Evolutionary conservation across 2,797 vertebrate species (phyloP).

Genomic region (Loris lydekkerianus): DNA sequence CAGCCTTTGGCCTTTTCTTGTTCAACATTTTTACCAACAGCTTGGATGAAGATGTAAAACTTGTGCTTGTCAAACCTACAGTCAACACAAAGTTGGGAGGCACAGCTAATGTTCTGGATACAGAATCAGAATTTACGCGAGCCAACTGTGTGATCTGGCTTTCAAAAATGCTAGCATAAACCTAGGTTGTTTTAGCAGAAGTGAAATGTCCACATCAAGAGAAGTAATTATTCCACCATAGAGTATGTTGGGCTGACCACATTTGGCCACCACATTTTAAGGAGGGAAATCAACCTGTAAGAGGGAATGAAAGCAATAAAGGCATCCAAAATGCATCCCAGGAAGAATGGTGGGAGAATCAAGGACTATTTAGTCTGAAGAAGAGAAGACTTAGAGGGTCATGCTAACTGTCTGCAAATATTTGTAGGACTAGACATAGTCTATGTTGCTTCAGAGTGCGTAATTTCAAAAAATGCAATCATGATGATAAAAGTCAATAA

Average conservation of each 20-base stretch:
- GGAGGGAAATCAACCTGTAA: conserved; percentile 68
- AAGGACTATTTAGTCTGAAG: conserved; percentile 73
- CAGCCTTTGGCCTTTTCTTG: conserved; percentile 53
- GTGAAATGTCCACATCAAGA: conserved; percentile 70
- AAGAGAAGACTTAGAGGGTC: conserved; percentile 60
- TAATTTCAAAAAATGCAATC: conserved; percentile 58
- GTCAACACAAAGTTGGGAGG: conserved; percentile 79
- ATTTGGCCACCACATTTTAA: conserved; percentile 84
- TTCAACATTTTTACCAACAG: conserved; percentile 74
- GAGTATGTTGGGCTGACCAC: conserved; percentile 59
- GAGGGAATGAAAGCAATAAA: conserved; percentile 61
- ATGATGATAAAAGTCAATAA: conserved; percentile 50
- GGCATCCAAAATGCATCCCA: conserved; percentile 60
- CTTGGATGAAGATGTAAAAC: conserved; percentile 79
- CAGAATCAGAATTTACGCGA: conserved; percentile 58
- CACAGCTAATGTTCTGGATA: conserved; percentile 68
- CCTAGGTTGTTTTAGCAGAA: conserved; percentile 75
- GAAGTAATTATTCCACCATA: conserved; percentile 71
- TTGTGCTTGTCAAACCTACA: conserved; percentile 70
- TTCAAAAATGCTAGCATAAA: conserved; percentile 82
- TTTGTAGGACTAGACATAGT: conserved; percentile 74
- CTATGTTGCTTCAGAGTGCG: conserved; percentile 27
- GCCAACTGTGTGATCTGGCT: conserved; percentile 80
- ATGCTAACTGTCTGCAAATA: conserved; percentile 72
- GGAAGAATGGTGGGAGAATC: conserved; percentile 47